Evolutionary conservation across 2,113 vertebrate genomes (phyloP).

Genomic region (Rhynchopsitta pachyrhyncha): DNA sequence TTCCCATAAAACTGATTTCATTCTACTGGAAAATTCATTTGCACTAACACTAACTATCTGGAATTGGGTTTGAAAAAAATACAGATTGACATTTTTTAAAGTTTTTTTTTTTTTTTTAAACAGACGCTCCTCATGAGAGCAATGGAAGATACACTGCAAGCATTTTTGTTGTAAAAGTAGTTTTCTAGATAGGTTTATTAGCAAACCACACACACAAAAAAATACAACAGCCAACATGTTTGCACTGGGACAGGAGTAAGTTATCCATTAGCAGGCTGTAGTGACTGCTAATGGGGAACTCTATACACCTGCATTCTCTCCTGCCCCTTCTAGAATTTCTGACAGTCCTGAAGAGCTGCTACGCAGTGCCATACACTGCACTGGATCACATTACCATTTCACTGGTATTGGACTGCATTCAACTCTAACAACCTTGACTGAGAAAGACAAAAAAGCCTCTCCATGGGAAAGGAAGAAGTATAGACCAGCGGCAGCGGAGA

Average conservation of each 20-base stretch:
- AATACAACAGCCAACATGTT: neutral
- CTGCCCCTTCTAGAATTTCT: slow-evolving; percentile 20
- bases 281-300: slow-evolving; percentile 7
- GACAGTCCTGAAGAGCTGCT: neutral
- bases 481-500: fast-evolving
- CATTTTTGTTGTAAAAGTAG: neutral
- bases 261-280: neutral
- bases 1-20: neutral
- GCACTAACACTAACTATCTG: neutral
- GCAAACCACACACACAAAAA: neutral
- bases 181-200: neutral
- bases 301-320: neutral
- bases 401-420: neutral
- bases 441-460: neutral
- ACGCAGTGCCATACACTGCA: neutral
- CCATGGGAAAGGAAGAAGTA: neutral
- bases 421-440: neutral
- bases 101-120: neutral
- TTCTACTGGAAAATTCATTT: neutral
- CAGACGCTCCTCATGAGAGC: neutral
- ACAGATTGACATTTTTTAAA: neutral
- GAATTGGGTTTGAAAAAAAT: neutral
- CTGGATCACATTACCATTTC: neutral
- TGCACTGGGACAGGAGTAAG: neutral
- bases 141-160: neutral